These are phyloP conservation scores for Argyresthia albistria DNA, from an alignment of 2,888 invertebrate genomes.

Conservation along the genomic window DNA sequence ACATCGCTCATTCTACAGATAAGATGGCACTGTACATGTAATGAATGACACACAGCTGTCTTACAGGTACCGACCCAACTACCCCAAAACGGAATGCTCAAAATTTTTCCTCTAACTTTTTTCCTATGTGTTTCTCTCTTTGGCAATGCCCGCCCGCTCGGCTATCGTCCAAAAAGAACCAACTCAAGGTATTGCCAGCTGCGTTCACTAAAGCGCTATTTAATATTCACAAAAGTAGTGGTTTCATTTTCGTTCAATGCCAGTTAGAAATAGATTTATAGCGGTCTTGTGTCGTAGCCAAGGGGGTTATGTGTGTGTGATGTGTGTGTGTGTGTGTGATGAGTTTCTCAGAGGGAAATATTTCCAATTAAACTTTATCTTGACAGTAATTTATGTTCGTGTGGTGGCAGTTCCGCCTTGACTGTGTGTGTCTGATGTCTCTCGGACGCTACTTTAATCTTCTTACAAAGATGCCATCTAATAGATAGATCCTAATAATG, in stretches of 20 bases:
- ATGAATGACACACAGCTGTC: no score
- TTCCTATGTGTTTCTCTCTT: conserved; percentile 79
- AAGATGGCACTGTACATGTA: no score
- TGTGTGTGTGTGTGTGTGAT: conserved; percentile 39
- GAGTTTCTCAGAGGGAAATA: conserved; percentile 9
- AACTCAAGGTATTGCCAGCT: conserved; percentile 59
- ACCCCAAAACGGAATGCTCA: conserved; percentile 39
- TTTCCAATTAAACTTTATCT: background rate
- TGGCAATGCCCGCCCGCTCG: conserved; percentile 78
- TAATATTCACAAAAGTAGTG: conserved; percentile 45
- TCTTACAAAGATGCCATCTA: no score
- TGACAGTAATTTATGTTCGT: no score
- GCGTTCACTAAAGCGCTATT: conserved; percentile 12
- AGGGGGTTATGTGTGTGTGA: conserved; percentile 64
- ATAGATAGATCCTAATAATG: no score
- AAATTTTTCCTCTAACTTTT: conserved; percentile 68
- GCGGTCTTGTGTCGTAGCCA: conserved; percentile 69
- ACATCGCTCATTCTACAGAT: no score
- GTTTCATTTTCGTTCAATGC: conserved; percentile 49
- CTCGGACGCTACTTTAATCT: no score
- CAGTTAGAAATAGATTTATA: conserved; percentile 41
- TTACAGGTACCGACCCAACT: no score
- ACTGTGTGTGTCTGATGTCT: no score
- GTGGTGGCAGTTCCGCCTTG: no score
- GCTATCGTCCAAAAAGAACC: conserved; percentile 76